Base-by-base conservation (phyloP, 2,113 vertebrate genomes). In the Anhinga anhinga region DNA sequence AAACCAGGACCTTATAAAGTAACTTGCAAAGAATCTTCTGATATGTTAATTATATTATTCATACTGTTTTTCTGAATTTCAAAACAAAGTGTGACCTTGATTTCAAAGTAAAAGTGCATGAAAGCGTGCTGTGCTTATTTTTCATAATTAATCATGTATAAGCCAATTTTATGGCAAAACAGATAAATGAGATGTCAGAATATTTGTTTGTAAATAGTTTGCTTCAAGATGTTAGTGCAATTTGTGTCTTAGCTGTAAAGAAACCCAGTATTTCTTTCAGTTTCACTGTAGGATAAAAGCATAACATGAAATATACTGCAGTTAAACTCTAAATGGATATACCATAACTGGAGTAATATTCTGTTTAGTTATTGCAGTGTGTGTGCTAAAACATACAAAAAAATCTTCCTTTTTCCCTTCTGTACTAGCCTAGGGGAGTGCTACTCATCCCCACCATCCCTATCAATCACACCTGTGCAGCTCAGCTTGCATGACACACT, bases 61-160 rank as follows among this genome's bases (percentile, higher is more conserved):
- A 92, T 91, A 95, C 58, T 93, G 82, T 49, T 95, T 92, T 95
- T 91, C 62, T 91, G 82, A 87, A 86, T 95, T 91, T 86, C 73
- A 95, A 95, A 95, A 93, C 73, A 70, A 90, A 95, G 42, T 70
- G 71, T 97, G 96, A 94, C 95, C 93, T 96, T 96, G 76, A 90
- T 94, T 97, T 96, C 74, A 86, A 96, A 95, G 94, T 86, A 86
- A 74, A 97, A 86, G n/a, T 84, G 58, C 93, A 91, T 93, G 62
- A 95, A 96, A 94, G 92, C 92, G 58, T 72, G 72, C 79, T 95
- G 77, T 82, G 70, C 71, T 95, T 92, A 90, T 96, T 97, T 97
- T 95, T 95, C 62, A 34, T 93, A 85, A 96, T 96, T 96, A 97
- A 91, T 97, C 40, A 89, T 82, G 40, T 82, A 95, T 94, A 96